A percentile compares a stretch with the other conserved stretches of the same genome.
Conservation (phyloP, 2,888 invertebrate species). For the Ctenicera cuprea region DNA sequence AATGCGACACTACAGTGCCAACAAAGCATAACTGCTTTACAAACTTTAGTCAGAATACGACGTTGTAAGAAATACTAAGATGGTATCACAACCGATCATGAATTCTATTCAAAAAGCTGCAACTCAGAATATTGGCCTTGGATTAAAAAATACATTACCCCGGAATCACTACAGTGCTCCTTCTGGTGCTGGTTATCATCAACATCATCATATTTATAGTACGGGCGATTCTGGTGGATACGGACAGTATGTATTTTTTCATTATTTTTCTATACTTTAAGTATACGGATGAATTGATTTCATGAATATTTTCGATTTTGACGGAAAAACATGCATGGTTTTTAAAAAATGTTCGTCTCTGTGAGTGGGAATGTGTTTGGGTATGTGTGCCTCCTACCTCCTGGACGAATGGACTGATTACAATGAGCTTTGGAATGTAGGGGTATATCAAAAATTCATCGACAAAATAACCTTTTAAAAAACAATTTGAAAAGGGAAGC, state of each 20-base stretch:
- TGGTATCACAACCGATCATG: slow-evolving; percentile 42
- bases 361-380: too few species aligned
- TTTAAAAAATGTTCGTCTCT: too few species aligned
- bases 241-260: slow-evolving; percentile 39
- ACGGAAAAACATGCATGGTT: background rate
- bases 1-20: background rate
- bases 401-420: too few species aligned
- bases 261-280: too few species aligned
- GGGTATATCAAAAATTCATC: too few species aligned
- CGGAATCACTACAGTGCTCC: slow-evolving; percentile 61
- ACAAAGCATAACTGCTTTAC: background rate
- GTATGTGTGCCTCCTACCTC: too few species aligned
- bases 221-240: slow-evolving; percentile 4
- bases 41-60: background rate
- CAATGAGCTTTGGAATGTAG: too few species aligned
- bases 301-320: too few species aligned
- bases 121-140: slow-evolving; percentile 39
- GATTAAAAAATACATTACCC: slow-evolving; percentile 54
- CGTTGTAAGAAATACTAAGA: background rate
- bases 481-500: too few species aligned
- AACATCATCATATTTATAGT: slow-evolving; percentile 56
- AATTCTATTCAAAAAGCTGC: slow-evolving; percentile 30
- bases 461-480: too few species aligned
- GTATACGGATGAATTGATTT: too few species aligned
- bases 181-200: slow-evolving; percentile 54